Conservation (phyloP, 2,888 invertebrate genomes). For the Acanthococcus lagerstroemiae region DNA sequence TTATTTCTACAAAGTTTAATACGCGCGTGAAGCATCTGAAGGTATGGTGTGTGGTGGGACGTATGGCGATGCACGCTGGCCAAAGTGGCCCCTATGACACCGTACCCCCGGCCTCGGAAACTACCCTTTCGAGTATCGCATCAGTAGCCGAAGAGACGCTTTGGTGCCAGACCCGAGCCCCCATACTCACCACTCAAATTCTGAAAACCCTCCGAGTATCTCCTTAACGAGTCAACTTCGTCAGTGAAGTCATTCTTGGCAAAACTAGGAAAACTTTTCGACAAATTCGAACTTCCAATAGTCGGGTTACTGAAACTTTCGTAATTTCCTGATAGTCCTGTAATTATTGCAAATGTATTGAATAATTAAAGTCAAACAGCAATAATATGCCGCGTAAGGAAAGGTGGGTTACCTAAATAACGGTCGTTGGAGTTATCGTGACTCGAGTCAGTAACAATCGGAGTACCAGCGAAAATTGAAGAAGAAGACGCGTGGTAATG, state of each 20-base stretch:
- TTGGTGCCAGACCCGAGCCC: no score
- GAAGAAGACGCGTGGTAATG: slow-evolving; percentile 2
- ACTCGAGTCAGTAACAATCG: slow-evolving; percentile 2
- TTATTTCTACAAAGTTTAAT: not conserved
- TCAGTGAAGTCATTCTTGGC: not conserved
- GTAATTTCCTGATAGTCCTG: not conserved
- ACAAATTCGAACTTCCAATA: not conserved
- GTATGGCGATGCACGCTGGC: not conserved
- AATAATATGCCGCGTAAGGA: no score
- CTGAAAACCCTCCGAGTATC: not conserved
- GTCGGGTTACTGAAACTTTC: not conserved
- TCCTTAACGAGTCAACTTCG: slow-evolving; percentile 1
- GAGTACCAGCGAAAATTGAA: slow-evolving; percentile 12
- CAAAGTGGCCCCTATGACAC: not conserved
- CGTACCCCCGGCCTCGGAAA: not conserved
- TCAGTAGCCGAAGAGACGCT: no score
- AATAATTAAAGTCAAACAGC: no score
- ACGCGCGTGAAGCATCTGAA: not conserved
- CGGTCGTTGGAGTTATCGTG: not conserved
- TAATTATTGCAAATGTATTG: no score
- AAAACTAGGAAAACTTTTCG: slow-evolving; percentile 2
- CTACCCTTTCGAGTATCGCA: not conserved
- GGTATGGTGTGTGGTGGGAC: not conserved
- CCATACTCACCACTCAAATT: slow-evolving; percentile 3
- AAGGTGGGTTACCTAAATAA: slow-evolving; percentile 7